phyloP scores from a whole-genome alignment of 2,797 vertebrate species.

The Chrysocyon brachyurus region DNA sequence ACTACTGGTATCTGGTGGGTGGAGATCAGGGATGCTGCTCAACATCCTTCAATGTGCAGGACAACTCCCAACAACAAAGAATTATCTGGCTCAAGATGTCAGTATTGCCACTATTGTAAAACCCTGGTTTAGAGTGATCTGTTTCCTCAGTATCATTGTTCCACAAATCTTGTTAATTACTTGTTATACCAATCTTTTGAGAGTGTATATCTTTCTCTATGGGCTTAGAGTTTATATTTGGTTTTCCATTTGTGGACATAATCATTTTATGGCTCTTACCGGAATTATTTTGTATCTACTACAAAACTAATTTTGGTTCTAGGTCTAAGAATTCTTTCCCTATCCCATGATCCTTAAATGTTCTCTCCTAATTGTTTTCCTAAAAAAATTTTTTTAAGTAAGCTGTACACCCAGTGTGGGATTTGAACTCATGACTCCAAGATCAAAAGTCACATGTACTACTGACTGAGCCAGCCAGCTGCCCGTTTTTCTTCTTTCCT shows the following conservation, averaged over 20 bases:
- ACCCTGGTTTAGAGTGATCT: background rate
- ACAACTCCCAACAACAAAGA: background rate
- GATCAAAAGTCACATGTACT: background rate
- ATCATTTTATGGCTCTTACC: background rate
- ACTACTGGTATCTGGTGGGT: background rate
- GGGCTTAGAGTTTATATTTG: slow-evolving; percentile 11
- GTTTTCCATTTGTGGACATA: background rate
- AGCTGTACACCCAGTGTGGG: background rate
- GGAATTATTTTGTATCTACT: background rate
- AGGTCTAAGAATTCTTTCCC: background rate
- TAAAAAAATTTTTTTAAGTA: background rate
- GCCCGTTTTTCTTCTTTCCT: background rate
- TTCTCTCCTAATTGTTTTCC: background rate
- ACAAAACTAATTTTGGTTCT: slow-evolving; percentile 18
- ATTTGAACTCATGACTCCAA: background rate
- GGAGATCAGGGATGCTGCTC: background rate
- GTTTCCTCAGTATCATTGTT: background rate
- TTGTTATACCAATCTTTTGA: background rate
- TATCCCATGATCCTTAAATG: background rate
- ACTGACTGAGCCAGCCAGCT: background rate
- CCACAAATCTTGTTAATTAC: slow-evolving; percentile 11
- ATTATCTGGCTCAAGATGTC: background rate
- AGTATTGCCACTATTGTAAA: background rate
- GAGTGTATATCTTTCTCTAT: slow-evolving; percentile 12
- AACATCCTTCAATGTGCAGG: background rate